Conservation (phyloP, 1,140 invertebrate species). For the Diorhabda sublineata region DNA sequence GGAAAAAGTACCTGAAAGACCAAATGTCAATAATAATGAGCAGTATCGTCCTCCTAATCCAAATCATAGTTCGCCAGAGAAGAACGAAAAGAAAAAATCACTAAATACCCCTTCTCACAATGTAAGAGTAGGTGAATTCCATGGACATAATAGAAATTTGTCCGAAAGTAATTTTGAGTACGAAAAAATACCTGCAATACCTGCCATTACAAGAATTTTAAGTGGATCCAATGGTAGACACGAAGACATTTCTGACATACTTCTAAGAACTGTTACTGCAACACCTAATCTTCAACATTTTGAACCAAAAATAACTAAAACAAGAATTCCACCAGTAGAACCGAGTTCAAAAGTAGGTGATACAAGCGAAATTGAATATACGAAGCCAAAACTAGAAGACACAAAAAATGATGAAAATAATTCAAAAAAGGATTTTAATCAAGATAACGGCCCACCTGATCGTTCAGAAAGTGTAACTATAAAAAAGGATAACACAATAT, state of each 20-base stretch:
- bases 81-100: constrained; percentile 59
- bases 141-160: constrained; percentile 37
- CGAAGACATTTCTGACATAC: constrained; percentile 70
- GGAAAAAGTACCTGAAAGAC: constrained; percentile 32
- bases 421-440: constrained; percentile 20
- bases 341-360: constrained; percentile 47
- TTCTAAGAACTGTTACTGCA: constrained; percentile 64
- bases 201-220: constrained; percentile 72
- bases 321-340: constrained; percentile 45
- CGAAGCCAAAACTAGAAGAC: neutral
- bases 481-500: constrained; percentile 33
- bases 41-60: constrained; percentile 23
- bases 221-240: constrained; percentile 76
- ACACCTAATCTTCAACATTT: constrained; percentile 53
- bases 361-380: constrained; percentile 42
- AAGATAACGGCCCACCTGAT: constrained; percentile 25
- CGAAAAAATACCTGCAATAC: constrained; percentile 39
- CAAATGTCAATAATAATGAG: constrained; percentile 19
- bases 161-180: constrained; percentile 45
- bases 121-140: constrained; percentile 43
- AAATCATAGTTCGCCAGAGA: constrained; percentile 29
- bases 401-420: constrained; percentile 11
- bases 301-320: constrained; percentile 35
- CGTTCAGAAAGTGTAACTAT: constrained; percentile 40
- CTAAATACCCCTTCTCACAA: constrained; percentile 66